These are phyloP conservation scores for Zosterops lateralis DNA, from an alignment of 2,113 vertebrate species.

Conservation along the genomic window DNA sequence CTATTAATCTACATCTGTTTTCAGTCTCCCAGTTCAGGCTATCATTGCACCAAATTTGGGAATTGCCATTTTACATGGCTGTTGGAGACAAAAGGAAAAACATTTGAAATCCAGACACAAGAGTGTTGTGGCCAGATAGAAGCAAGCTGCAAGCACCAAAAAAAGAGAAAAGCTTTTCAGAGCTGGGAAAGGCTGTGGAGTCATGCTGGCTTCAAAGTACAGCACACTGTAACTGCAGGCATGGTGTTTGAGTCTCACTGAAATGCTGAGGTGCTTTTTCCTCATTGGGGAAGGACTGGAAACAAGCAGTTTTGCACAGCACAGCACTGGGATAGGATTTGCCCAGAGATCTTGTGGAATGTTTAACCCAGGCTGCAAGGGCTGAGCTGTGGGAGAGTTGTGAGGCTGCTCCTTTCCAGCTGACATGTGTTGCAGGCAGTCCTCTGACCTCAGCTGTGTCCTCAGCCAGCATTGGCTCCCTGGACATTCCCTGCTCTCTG, in stretches of 20 bases:
- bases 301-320: neutral
- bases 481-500: accelerated
- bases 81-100: neutral
- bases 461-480: neutral
- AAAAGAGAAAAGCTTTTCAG: accelerated
- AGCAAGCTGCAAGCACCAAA: neutral
- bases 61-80: neutral
- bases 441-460: neutral
- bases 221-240: neutral
- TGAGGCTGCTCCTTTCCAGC: neutral
- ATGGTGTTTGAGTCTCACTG: neutral
- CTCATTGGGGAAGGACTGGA: neutral
- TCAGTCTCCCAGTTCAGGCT: neutral
- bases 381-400: neutral
- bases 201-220: neutral
- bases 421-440: neutral
- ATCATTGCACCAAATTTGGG: neutral
- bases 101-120: neutral
- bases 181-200: neutral
- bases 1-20: neutral
- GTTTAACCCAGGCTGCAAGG: neutral
- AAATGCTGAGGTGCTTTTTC: neutral
- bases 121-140: neutral
- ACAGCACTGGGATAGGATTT: neutral
- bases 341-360: neutral